A percentile compares a stretch with the other conserved stretches of the same genome.
Conservation (phyloP, 2,797 vertebrate species). For the Danio tinwini region DNA sequence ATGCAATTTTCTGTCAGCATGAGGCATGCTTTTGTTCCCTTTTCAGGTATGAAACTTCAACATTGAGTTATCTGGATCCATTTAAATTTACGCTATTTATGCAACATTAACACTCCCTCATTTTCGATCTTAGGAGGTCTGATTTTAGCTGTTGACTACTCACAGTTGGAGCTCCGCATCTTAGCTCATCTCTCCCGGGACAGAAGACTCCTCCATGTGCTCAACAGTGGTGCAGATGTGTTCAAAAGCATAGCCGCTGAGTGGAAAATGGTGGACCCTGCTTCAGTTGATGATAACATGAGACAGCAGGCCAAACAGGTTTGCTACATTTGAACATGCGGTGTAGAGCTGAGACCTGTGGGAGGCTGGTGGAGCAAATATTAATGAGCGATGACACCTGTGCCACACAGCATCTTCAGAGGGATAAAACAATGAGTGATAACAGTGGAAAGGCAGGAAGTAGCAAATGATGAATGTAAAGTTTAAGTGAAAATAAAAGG, state of each 20-base stretch:
- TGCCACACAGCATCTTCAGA: too few species aligned
- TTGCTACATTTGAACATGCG: background rate
- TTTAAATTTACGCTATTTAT: background rate
- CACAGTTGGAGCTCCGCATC: constrained; percentile 93
- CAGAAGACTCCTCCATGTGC: constrained; percentile 84
- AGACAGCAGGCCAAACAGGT: constrained; percentile 98
- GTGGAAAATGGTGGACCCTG: constrained; percentile 89
- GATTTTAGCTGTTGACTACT: constrained; percentile 95
- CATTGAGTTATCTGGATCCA: background rate
- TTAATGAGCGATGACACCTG: too few species aligned
- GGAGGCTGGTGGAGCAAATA: background rate
- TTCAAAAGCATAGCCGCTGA: constrained; percentile 95
- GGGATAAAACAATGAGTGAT: too few species aligned
- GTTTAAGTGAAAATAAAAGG: too few species aligned
- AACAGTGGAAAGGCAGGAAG: too few species aligned
- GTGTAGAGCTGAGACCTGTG: background rate
- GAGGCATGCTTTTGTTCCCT: constrained; percentile 94
- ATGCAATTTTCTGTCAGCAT: constrained; percentile 90
- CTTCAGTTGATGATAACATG: constrained; percentile 82
- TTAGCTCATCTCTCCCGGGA: constrained; percentile 92
- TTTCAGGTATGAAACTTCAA: constrained; percentile 81
- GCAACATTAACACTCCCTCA: background rate
- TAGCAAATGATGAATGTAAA: too few species aligned
- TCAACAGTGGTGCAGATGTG: constrained; percentile 89
- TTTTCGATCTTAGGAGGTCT: constrained; percentile 83